phyloP scores from a whole-genome alignment of 1,140 invertebrate genomes.

The Tetranychus urticae region DNA sequence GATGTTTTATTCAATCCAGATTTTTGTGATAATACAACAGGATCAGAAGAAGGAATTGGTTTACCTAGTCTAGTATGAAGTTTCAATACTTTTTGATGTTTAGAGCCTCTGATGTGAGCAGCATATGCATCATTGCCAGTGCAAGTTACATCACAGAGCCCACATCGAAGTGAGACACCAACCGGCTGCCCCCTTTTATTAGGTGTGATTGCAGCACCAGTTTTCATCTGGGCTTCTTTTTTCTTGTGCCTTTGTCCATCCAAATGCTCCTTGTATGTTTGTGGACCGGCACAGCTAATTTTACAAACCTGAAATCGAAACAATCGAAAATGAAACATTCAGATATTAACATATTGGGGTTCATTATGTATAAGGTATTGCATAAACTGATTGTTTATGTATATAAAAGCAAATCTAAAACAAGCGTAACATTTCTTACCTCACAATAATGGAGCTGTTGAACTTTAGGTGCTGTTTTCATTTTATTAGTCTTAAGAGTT shows the following conservation, averaged over 20 bases:
- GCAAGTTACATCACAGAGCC: constrained; percentile 86
- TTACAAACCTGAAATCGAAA: constrained; percentile 59
- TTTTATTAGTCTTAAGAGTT: constrained; percentile 4
- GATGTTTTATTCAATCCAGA: constrained; percentile 16
- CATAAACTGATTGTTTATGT: no score
- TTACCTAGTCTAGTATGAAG: constrained; percentile 89
- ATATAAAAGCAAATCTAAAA: no score
- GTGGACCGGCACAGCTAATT: constrained; percentile 84
- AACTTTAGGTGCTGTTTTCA: constrained; percentile 4
- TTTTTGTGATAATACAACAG: constrained; percentile 37
- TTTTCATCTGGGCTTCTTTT: constrained; percentile 70
- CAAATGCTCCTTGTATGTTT: constrained; percentile 87
- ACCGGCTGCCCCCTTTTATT: constrained; percentile 24
- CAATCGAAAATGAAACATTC: background rate
- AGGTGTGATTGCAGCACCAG: constrained; percentile 25
- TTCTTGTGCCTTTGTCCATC: constrained; percentile 98
- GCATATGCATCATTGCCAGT: constrained; percentile 92
- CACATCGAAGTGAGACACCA: constrained; percentile 34
- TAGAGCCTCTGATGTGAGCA: constrained; percentile 85
- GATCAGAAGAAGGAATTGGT: constrained; percentile 80
- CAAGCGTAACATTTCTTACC: constrained; percentile 3
- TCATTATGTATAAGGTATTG: no score
- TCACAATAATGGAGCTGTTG: constrained; percentile 10
- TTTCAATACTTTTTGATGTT: constrained; percentile 87
- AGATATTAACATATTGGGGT: no score